Base-by-base conservation (phyloP, 1,140 invertebrate genomes). In the Macrobrachium nipponense region DNA sequence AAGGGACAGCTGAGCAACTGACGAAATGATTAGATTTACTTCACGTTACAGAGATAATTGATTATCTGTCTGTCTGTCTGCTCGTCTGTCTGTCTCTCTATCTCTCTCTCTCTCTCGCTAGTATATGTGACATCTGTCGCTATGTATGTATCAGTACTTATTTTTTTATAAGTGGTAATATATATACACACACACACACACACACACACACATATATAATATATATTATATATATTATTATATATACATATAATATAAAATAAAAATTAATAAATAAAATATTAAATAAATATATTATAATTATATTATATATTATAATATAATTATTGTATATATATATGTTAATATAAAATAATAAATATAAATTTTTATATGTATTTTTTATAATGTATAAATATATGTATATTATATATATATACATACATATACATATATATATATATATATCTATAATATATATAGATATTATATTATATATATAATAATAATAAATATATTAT, bases 321-420 rank as follows among this genome's bases (percentile, higher is more conserved):
- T n/a, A n/a, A n/a, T n/a, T n/a, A n/a, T n/a, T 51, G 10, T 66
- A 7, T 66, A 18, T 7, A 66, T 66, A 66, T 66, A 66, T 66
- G 18, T 68, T 2, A 11, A 68, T 68, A 68, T 68, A 68, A 1
- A 68, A 2, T 17, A 17, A 70, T 70, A 70, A 7, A 70, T 70
- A 70, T 36, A 70, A 7, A 27, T 70, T n/a, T 70, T n/a, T 70
- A 70, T 70, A 70, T 70, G 20, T 70, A 70, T 70, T n/a, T 70
- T n/a, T n/a, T 36, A 36, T 70, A 70, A n/a, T 36, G 27, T 36
- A 36, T 70, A 70, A n/a, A n/a, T n/a, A n/a, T 70, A 70, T 70
- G 20, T 27, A 70, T 70, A 70, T 70, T 27, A 27, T 27, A n/a
- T n/a, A n/a, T n/a, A n/a, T n/a, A n/a, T n/a, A n/a, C n/a, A n/a